These are phyloP conservation scores for Zoanthus solanderi DNA, from an alignment of 92 coral and sea anemone species.

Conservation along the genomic window DNA sequence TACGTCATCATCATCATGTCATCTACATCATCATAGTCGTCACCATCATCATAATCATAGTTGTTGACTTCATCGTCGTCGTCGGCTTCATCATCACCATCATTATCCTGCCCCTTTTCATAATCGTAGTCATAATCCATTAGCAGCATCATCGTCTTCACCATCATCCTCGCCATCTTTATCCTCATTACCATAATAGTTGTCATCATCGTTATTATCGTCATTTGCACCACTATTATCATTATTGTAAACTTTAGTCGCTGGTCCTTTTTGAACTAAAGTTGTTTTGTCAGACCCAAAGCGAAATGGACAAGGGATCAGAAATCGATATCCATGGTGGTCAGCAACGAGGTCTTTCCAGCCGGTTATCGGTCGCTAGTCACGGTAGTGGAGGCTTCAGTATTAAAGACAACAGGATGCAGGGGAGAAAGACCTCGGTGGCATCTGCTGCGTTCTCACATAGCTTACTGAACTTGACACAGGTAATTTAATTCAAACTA, in stretches of 20 bases:
- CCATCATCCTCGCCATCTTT: too few species aligned
- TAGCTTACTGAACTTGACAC: slow-evolving; percentile 86
- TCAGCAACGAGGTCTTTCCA: slow-evolving; percentile 84
- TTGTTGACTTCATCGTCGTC: too few species aligned
- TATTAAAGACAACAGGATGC: slow-evolving; percentile 82
- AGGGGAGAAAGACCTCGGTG: slow-evolving; percentile 72
- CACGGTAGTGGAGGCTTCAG: slow-evolving; percentile 99
- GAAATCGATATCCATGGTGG: slow-evolving; percentile 83
- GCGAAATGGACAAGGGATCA: slow-evolving; percentile 95
- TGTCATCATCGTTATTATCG: not conserved
- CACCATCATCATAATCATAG: too few species aligned
- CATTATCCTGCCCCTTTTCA: too few species aligned
- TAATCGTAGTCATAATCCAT: too few species aligned
- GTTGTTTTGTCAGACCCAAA: slow-evolving; percentile 72
- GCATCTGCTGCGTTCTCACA: slow-evolving; percentile 96
- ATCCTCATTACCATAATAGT: not conserved
- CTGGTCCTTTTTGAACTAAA: not conserved
- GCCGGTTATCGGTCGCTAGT: slow-evolving; percentile 92
- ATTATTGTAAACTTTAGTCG: too few species aligned
- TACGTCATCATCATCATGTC: too few species aligned
- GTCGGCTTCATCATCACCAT: too few species aligned
- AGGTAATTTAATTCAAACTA: slow-evolving; percentile 55
- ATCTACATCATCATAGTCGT: too few species aligned
- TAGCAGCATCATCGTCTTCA: too few species aligned
- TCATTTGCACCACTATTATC: too few species aligned